Conservation (phyloP, 2,888 invertebrate species). For the Abscondita cerata region DNA sequence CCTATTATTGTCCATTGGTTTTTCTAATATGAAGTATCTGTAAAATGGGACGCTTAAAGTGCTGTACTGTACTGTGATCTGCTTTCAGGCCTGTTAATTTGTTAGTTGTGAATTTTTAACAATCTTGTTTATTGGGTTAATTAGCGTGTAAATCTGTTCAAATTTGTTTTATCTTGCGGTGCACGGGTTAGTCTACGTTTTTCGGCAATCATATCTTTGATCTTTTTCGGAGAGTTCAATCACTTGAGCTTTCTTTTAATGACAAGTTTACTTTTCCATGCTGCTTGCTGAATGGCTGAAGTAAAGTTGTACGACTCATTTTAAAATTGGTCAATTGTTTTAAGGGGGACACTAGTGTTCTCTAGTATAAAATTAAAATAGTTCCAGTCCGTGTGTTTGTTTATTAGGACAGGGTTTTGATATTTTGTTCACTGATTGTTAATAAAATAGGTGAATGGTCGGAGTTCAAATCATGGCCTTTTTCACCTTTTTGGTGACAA, state of each 20-base stretch:
- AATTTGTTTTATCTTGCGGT: neutral
- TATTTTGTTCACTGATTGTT: constrained; percentile 1
- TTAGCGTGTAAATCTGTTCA: neutral
- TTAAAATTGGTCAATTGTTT: neutral
- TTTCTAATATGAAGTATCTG: constrained; percentile 10
- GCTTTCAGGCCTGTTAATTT: neutral
- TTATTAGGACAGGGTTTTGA: neutral
- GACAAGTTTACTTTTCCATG: neutral
- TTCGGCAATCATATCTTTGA: constrained; percentile 5
- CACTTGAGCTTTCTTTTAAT: neutral
- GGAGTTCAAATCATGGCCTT: neutral
- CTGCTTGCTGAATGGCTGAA: neutral
- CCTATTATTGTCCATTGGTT: constrained; percentile 8
- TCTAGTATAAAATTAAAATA: neutral
- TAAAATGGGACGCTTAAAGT: constrained; percentile 3
- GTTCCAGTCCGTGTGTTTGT: constrained; percentile 5
- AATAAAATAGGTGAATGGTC: constrained; percentile 1
- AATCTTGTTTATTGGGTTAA: neutral
- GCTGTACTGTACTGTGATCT: neutral
- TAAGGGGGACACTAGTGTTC: constrained; percentile 2
- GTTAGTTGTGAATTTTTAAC: neutral
- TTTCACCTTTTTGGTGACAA: constrained; percentile 3
- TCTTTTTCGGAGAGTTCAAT: neutral
- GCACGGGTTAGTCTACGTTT: neutral
- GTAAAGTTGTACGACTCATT: constrained; percentile 4